Percentiles rank a stretch among this genome's conserved stretches.
Evolutionary conservation across 30 jellyfish, hydroid and myxozoan genomes (phyloP).

Genomic region (Aurelia aurita): DNA sequence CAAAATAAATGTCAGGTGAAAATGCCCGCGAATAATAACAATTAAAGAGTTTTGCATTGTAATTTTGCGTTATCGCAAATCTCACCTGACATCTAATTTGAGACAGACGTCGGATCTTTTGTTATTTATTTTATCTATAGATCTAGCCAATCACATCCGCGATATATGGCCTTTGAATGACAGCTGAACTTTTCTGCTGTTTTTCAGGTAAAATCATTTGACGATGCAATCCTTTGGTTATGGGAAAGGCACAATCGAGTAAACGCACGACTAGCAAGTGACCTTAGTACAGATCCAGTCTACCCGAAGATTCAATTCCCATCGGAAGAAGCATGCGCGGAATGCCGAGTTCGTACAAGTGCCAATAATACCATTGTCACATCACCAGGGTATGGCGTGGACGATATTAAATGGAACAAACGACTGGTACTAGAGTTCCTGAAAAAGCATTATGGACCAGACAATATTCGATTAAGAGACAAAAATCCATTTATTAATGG

Average conservation of each 20-base stretch:
- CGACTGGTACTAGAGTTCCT: constrained; percentile 80
- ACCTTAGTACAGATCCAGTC: constrained; percentile 88
- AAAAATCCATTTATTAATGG: constrained; percentile 39
- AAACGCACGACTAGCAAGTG: constrained; percentile 87
- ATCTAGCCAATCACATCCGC: too few species aligned
- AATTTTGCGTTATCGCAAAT: too few species aligned
- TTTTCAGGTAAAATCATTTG: constrained; percentile 62
- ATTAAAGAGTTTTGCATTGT: too few species aligned
- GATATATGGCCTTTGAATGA: neutral
- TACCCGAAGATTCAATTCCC: constrained; percentile 97
- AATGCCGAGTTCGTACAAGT: constrained; percentile 76
- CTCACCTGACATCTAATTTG: too few species aligned
- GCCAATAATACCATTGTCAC: constrained; percentile 75
- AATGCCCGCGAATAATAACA: too few species aligned
- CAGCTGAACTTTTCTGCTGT: neutral
- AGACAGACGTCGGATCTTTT: too few species aligned
- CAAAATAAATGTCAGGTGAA: neutral
- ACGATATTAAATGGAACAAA: constrained; percentile 82
- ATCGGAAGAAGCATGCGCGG: constrained; percentile 70
- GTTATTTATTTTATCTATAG: too few species aligned
- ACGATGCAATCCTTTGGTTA: constrained; percentile 92
- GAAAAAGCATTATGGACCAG: constrained; percentile 93
- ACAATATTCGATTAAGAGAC: constrained; percentile 88
- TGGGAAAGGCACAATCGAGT: constrained; percentile 97
- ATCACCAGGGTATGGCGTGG: constrained; percentile 82